A percentile compares a stretch with the other conserved stretches of the same genome.
phyloP scores from a whole-genome alignment of 2,888 invertebrate species.

The Congeria kusceri region DNA sequence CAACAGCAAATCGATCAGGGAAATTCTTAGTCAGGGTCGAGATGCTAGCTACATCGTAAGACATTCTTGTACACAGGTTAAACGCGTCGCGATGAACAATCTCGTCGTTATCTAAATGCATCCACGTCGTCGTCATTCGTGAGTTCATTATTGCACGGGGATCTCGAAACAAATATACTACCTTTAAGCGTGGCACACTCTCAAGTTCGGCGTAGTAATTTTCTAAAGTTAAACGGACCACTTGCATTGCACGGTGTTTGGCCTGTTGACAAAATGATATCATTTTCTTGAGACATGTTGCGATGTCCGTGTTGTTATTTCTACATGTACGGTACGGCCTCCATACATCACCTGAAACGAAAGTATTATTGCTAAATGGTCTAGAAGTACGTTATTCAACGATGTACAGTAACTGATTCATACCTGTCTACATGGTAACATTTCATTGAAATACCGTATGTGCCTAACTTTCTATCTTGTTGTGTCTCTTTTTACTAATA shows the following conservation, averaged over 20 bases:
- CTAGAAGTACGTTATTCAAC: no score
- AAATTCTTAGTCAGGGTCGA: constrained; percentile 11
- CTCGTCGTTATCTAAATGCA: constrained; percentile 1
- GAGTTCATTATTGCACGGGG: constrained; percentile 36
- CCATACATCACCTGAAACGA: constrained; percentile 31
- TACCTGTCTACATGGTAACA: no score
- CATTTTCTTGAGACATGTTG: constrained; percentile 15
- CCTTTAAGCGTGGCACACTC: constrained; percentile 10
- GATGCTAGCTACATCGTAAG: constrained; percentile 8
- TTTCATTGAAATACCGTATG: no score
- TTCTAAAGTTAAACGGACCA: constrained; percentile 28
- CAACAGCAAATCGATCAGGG: constrained; percentile 13
- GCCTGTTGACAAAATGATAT: constrained; percentile 6
- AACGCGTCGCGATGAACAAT: constrained; percentile 2
- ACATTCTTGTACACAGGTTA: constrained; percentile 22
- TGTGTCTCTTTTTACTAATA: no score
- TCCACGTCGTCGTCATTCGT: constrained; percentile 24
- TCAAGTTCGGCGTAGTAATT: constrained; percentile 22
- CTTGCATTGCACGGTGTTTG: constrained; percentile 19
- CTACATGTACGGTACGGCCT: constrained; percentile 16
- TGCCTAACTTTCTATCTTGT: no score
- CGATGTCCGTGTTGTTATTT: not conserved
- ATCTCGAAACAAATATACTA: constrained; percentile 20
- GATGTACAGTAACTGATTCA: no score
- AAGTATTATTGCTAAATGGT: no score